Evolutionary conservation across 2,113 vertebrate species (phyloP).

Genomic region (Nycticebus coucang): DNA sequence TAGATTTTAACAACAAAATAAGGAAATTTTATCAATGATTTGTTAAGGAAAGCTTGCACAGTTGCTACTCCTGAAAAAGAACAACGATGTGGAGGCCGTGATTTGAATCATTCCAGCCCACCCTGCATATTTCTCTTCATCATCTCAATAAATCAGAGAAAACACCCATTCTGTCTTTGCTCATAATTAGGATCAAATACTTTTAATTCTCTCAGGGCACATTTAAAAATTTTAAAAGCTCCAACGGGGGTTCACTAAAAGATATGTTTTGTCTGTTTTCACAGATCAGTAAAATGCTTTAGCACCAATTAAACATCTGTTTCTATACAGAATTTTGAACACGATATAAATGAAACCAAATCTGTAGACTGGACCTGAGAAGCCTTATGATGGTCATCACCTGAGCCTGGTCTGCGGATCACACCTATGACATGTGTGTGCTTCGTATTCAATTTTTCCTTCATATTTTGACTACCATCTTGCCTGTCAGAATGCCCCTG

Average conservation of each 20-base stretch:
- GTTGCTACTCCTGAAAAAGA: neutral
- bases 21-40: neutral
- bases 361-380: neutral
- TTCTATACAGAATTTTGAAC: neutral
- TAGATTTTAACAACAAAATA: neutral
- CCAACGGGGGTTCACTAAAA: neutral
- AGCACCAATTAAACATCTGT: neutral
- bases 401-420: neutral
- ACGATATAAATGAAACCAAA: neutral
- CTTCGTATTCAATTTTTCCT: neutral
- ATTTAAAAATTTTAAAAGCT: neutral
- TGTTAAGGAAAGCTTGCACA: neutral
- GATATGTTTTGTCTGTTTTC: neutral
- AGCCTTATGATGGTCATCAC: neutral
- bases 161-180: neutral
- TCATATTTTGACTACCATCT: too few relatives aligned
- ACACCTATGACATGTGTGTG: neutral
- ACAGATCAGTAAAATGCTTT: neutral
- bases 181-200: neutral
- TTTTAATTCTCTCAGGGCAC: neutral
- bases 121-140: neutral
- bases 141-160: neutral
- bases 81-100: neutral
- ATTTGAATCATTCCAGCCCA: neutral
- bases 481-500: neutral